These are phyloP conservation scores for Diachrysia chrysitis DNA, from an alignment of 2,888 invertebrate species.

Conservation along the genomic window DNA sequence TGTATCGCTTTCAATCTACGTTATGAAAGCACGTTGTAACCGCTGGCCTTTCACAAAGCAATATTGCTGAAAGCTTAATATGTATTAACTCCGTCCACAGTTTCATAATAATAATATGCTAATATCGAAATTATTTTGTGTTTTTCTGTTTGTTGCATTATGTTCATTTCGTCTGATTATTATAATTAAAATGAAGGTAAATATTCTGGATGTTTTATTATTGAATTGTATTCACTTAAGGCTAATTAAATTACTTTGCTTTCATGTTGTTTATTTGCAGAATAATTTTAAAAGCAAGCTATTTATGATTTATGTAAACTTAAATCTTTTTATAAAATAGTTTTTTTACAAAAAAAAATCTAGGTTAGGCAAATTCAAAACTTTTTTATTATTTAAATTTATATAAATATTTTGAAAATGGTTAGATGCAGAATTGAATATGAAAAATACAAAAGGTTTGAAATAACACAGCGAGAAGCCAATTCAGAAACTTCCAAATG, in stretches of 20 bases:
- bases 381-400: too few relatives aligned
- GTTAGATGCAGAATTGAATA: too few relatives aligned
- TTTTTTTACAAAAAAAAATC: too few relatives aligned
- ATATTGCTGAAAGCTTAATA: conserved; percentile 84
- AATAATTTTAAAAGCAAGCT: too few relatives aligned
- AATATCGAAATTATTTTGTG: conserved; percentile 56
- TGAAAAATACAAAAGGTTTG: neutral
- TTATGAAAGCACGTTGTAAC: conserved; percentile 82
- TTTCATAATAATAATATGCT: conserved; percentile 51
- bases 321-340: too few relatives aligned
- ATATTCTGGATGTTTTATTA: neutral
- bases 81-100: conserved; percentile 74
- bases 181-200: neutral
- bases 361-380: too few relatives aligned
- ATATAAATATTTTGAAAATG: too few relatives aligned
- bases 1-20: conserved; percentile 84
- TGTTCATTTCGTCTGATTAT: neutral
- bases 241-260: too few relatives aligned
- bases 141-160: conserved; percentile 33
- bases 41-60: conserved; percentile 80
- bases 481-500: conserved; percentile 29
- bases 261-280: too few relatives aligned
- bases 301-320: too few relatives aligned
- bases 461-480: conserved; percentile 16
- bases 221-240: neutral